A percentile compares a stretch with the other conserved stretches of the same genome.
Evolutionary conservation across 1,140 invertebrate species (phyloP).

Genomic region (Ephestia elutella): DNA sequence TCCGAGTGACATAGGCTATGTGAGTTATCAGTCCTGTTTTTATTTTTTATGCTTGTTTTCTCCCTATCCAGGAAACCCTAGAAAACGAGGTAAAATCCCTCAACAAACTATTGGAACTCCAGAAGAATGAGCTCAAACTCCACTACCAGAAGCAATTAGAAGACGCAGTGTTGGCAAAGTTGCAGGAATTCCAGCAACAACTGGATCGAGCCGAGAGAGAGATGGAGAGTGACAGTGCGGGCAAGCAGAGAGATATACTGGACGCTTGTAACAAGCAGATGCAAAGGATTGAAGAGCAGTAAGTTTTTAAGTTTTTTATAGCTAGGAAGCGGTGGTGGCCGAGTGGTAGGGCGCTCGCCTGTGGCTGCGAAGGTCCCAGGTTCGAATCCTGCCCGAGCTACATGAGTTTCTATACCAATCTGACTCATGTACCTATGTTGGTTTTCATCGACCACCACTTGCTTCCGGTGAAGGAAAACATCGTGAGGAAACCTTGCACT

Average conservation of each 20-base stretch:
- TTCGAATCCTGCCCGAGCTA: too few species aligned
- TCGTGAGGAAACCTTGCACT: too few species aligned
- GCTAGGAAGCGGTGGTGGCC: too few species aligned
- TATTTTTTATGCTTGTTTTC: too few species aligned
- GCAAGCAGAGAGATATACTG: conserved; percentile 79
- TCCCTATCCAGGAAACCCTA: conserved; percentile 68
- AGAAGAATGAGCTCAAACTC: conserved; percentile 79
- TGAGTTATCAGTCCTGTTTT: neutral
- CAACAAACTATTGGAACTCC: conserved; percentile 77
- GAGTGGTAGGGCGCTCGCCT: too few species aligned
- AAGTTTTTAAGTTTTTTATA: conserved; percentile 47
- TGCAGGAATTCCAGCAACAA: conserved; percentile 85
- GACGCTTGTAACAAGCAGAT: conserved; percentile 82
- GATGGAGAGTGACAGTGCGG: conserved; percentile 78
- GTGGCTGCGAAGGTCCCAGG: too few species aligned
- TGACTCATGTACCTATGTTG: too few species aligned
- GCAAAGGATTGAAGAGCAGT: conserved; percentile 83
- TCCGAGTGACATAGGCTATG: too few species aligned
- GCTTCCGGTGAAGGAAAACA: too few species aligned
- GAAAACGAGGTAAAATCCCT: conserved; percentile 75
- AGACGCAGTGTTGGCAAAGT: conserved; percentile 82
- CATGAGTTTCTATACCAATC: too few species aligned
- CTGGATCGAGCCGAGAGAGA: conserved; percentile 79
- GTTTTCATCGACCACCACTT: too few species aligned
- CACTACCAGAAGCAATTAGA: conserved; percentile 88